These are phyloP conservation scores for Sinelater perroti DNA, from an alignment of 2,888 invertebrate species.

Conservation along the genomic window DNA sequence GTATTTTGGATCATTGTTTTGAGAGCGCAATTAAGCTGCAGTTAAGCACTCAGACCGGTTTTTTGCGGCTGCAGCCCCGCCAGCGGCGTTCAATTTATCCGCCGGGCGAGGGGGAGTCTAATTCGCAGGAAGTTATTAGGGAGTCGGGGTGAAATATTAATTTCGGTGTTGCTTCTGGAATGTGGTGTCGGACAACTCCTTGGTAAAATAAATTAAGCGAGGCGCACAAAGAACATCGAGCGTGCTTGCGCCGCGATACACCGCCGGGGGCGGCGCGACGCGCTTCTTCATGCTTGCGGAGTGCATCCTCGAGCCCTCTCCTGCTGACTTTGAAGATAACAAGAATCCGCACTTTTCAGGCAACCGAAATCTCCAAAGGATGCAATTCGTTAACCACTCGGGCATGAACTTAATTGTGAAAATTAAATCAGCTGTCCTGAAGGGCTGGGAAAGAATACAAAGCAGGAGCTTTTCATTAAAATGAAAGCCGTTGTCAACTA, in stretches of 20 bases:
- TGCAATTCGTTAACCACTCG: too few species aligned
- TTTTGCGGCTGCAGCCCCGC: not conserved
- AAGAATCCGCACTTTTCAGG: not conserved
- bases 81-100: not conserved
- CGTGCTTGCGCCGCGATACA: not conserved
- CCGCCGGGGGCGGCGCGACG: constrained; percentile 2
- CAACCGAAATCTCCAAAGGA: too few species aligned
- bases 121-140: too few species aligned
- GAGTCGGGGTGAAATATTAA: not conserved
- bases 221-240: constrained; percentile 14
- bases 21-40: not conserved
- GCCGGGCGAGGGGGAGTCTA: too few species aligned
- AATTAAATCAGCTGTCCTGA: too few species aligned
- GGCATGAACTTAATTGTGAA: too few species aligned
- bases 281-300: constrained; percentile 15
- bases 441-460: too few species aligned
- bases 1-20: constrained; percentile 8
- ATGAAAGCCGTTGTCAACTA: too few species aligned
- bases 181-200: too few species aligned
- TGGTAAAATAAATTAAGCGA: not conserved
- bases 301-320: constrained; percentile 14
- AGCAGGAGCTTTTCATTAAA: too few species aligned
- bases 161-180: not conserved
- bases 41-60: constrained; percentile 2
- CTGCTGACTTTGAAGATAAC: constrained; percentile 6